Percentiles rank a stretch among this genome's conserved stretches.
Evolutionary conservation across 2,797 vertebrate species (phyloP).

Genomic region (Periparus ater): DNA sequence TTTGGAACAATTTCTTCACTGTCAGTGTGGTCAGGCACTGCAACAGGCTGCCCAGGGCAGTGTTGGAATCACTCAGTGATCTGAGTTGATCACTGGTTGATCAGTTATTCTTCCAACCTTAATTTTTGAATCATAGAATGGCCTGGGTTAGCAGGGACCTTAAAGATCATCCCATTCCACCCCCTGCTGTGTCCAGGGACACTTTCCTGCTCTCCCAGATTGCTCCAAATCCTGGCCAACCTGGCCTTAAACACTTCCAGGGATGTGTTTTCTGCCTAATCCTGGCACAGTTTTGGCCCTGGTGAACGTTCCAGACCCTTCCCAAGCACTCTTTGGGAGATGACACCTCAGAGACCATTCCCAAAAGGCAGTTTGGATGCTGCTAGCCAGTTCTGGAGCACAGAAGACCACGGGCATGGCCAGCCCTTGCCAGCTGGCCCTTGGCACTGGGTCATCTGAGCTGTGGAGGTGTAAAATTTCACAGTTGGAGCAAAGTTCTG

Average conservation of each 20-base stretch:
- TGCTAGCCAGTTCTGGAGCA: background rate
- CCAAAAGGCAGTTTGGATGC: background rate
- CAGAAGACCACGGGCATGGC: background rate
- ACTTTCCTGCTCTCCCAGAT: background rate
- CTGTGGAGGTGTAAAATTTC: background rate
- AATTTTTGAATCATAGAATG: background rate
- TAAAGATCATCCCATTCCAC: background rate
- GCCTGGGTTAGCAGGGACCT: background rate
- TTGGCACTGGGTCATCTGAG: accelerated
- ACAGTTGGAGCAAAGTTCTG: background rate
- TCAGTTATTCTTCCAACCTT: background rate
- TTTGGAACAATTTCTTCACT: background rate
- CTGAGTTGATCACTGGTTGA: no score
- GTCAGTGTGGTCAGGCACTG: accelerated
- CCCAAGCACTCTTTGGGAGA: background rate
- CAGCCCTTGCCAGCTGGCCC: background rate
- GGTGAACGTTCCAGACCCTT: background rate
- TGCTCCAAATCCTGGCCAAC: background rate
- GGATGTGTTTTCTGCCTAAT: accelerated
- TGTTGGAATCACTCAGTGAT: background rate
- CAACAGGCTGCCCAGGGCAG: background rate
- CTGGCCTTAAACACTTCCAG: accelerated
- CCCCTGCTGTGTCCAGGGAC: background rate
- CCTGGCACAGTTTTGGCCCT: background rate
- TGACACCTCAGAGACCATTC: background rate